Conservation (phyloP, 2,113 vertebrate species). For the Apodemus speciosus region DNA sequence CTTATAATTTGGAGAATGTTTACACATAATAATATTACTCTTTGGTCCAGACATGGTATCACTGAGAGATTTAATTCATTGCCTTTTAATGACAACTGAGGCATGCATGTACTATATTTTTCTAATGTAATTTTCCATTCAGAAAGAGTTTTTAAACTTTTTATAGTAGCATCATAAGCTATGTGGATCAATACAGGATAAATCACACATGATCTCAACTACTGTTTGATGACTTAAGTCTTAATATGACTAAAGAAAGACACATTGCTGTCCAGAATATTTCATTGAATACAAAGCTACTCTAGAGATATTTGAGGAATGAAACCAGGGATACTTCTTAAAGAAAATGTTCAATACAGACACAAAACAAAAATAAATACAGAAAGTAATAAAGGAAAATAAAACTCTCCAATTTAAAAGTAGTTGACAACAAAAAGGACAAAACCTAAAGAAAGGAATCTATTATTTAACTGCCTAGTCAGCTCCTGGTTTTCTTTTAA, state of each 20-base stretch:
- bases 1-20: not conserved
- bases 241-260: not conserved
- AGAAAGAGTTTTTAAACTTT: not conserved
- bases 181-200: not conserved
- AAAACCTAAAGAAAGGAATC: not conserved
- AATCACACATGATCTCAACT: not conserved
- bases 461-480: not conserved
- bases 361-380: not conserved
- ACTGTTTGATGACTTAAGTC: not conserved
- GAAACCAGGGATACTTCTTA: not conserved
- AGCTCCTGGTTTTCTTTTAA: not conserved
- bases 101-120: not conserved
- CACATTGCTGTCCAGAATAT: not conserved
- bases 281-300: not conserved
- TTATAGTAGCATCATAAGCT: not conserved
- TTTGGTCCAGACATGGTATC: not conserved
- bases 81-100: not conserved
- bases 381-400: not conserved
- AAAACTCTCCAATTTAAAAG: not conserved
- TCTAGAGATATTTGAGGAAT: not conserved
- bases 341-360: not conserved
- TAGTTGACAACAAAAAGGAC: not conserved
- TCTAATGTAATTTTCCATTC: not conserved
- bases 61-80: not conserved
- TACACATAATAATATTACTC: not conserved